A percentile compares a stretch with the other conserved stretches of the same genome.
phyloP scores from a whole-genome alignment of 2,888 invertebrate genomes.

The Leptinotarsa peninsularis region DNA sequence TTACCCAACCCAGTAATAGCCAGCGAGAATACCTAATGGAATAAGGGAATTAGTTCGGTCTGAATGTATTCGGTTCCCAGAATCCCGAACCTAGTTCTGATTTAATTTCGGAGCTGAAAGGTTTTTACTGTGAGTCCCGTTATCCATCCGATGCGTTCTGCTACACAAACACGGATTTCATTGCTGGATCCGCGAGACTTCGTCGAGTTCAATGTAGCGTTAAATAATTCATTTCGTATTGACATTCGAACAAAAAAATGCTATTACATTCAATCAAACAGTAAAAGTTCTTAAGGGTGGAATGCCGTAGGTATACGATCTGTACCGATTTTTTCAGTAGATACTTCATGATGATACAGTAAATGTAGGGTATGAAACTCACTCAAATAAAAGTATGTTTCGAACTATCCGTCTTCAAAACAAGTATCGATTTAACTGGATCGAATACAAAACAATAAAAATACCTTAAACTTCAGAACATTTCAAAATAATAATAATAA shows the following conservation, averaged over 20 bases:
- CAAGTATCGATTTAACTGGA: no score
- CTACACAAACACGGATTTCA: conserved; percentile 19
- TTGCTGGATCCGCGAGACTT: neutral
- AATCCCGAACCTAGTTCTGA: conserved; percentile 31
- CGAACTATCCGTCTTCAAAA: no score
- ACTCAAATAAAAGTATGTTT: no score
- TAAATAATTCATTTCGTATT: conserved; percentile 15
- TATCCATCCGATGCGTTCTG: conserved; percentile 30
- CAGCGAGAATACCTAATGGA: conserved; percentile 5
- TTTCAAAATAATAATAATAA: no score
- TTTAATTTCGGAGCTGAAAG: conserved; percentile 40
- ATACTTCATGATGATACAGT: neutral
- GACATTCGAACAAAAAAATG: neutral
- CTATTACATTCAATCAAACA: neutral
- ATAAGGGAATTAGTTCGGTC: neutral
- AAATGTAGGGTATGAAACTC: no score
- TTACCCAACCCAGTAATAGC: neutral
- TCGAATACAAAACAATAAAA: no score
- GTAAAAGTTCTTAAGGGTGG: neutral
- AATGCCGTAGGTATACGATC: neutral
- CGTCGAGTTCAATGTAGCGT: neutral
- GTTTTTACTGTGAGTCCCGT: conserved; percentile 28
- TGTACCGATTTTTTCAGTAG: neutral
- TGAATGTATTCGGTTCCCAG: conserved; percentile 20
- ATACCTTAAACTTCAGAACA: no score